These are phyloP conservation scores for Pyrrhura leucotis DNA, from an alignment of 2,797 vertebrate species.

Conservation along the genomic window DNA sequence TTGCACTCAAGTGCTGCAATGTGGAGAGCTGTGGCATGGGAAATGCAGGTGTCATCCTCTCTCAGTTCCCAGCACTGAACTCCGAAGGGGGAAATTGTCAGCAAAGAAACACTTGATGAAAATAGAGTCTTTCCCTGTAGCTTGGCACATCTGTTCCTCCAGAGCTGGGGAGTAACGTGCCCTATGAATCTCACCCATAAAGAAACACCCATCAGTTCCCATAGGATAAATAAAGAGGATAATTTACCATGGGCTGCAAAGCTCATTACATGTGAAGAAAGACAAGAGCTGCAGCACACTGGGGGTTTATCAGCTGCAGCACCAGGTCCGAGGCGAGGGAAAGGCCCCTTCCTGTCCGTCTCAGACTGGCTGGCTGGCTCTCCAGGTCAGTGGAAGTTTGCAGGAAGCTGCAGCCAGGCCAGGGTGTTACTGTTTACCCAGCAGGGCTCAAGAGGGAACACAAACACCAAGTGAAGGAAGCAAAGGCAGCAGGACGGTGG, in stretches of 20 bases:
- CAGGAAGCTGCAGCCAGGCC: slow-evolving; percentile 35
- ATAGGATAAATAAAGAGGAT: background rate
- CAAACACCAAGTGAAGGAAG: background rate
- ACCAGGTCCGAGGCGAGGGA: background rate
- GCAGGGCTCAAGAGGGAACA: background rate
- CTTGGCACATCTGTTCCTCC: background rate
- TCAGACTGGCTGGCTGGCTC: background rate
- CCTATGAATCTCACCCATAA: background rate
- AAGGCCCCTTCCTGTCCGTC: background rate
- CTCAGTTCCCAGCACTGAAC: background rate
- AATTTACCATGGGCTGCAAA: background rate
- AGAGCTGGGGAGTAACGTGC: background rate
- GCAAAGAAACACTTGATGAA: background rate
- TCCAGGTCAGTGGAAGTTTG: slow-evolving; percentile 8
- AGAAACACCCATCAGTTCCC: background rate
- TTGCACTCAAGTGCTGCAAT: background rate
- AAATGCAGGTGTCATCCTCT: background rate
- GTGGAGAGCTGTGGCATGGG: slow-evolving; percentile 11
- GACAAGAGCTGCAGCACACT: background rate
- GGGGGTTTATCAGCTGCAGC: background rate
- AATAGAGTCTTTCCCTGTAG: background rate
- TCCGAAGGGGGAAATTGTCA: background rate
- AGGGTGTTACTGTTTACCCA: background rate
- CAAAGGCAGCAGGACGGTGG: background rate
- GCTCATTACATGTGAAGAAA: background rate